These are phyloP conservation scores for Campoplex nolae DNA, from an alignment of 2,888 invertebrate species.

Conservation along the genomic window DNA sequence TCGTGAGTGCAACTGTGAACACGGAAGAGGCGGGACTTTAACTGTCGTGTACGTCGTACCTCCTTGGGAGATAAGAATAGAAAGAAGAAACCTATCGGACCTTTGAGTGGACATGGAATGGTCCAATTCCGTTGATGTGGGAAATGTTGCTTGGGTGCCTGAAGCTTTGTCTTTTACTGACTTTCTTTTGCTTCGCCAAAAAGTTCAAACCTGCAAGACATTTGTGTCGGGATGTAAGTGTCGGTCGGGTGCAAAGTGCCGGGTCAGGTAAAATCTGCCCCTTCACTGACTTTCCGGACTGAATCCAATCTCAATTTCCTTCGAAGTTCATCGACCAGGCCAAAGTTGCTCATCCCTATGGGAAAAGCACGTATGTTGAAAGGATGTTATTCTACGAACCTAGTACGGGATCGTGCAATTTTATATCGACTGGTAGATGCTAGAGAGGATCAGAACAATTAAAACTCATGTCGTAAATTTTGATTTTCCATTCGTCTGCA, in stretches of 20 bases:
- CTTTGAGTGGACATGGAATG: constrained; percentile 58
- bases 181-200: constrained; percentile 37
- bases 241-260: constrained; percentile 35
- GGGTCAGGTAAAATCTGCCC: constrained; percentile 38
- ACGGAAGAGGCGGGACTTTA: constrained; percentile 62
- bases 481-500: background rate
- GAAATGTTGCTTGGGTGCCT: constrained; percentile 39
- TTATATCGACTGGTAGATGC: constrained; percentile 69
- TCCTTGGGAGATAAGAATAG: constrained; percentile 49
- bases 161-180: constrained; percentile 29
- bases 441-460: background rate
- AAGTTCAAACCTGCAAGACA: constrained; percentile 51
- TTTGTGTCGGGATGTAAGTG: constrained; percentile 30
- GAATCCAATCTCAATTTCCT: constrained; percentile 80
- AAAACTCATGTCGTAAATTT: background rate
- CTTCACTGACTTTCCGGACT: constrained; percentile 63
- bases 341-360: constrained; percentile 43
- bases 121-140: constrained; percentile 61
- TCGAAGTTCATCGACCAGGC: constrained; percentile 64
- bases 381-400: constrained; percentile 59
- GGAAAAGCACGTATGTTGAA: constrained; percentile 64
- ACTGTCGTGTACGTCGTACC: constrained; percentile 47
- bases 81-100: constrained; percentile 47
- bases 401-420: constrained; percentile 58
- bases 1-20: constrained; percentile 52